Conservation (phyloP, 2,113 vertebrate genomes). For the Lucifuga dentata region DNA sequence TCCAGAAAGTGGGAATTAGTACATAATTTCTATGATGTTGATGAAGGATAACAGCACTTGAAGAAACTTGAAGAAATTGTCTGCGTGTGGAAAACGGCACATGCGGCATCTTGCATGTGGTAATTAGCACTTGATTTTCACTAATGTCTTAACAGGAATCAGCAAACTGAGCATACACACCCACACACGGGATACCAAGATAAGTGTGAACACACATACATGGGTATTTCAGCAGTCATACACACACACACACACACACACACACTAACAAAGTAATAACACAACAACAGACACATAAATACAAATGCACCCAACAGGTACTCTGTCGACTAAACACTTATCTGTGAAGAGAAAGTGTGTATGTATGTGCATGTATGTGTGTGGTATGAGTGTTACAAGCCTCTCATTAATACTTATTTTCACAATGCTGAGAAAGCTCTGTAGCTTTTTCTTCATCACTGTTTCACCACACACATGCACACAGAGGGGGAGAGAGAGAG, state of each 20-base stretch:
- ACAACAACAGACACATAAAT: background rate
- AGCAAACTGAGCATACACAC: constrained; percentile 14
- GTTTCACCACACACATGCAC: constrained; percentile 17
- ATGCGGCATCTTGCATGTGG: constrained; percentile 39
- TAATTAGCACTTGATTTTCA: constrained; percentile 66
- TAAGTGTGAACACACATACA: no score
- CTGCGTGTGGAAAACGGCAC: background rate
- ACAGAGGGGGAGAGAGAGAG: constrained; percentile 27
- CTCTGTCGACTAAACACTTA: background rate
- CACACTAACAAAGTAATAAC: background rate
- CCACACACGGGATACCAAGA: no score
- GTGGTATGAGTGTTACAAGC: constrained; percentile 15
- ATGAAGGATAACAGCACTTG: no score
- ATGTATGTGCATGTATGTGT: background rate
- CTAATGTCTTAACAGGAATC: constrained; percentile 60
- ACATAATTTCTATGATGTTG: no score
- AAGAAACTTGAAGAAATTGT: no score
- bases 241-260: constrained; percentile 6
- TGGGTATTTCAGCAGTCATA: no score
- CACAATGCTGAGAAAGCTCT: constrained; percentile 66
- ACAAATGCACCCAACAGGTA: constrained; percentile 1
- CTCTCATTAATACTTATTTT: constrained; percentile 71
- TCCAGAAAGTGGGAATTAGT: no score
- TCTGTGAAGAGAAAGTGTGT: constrained; percentile 18
- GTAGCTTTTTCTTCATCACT: constrained; percentile 53